Evolutionary conservation across 2,888 invertebrate species (phyloP).

Genomic region (Aphodius granarius): DNA sequence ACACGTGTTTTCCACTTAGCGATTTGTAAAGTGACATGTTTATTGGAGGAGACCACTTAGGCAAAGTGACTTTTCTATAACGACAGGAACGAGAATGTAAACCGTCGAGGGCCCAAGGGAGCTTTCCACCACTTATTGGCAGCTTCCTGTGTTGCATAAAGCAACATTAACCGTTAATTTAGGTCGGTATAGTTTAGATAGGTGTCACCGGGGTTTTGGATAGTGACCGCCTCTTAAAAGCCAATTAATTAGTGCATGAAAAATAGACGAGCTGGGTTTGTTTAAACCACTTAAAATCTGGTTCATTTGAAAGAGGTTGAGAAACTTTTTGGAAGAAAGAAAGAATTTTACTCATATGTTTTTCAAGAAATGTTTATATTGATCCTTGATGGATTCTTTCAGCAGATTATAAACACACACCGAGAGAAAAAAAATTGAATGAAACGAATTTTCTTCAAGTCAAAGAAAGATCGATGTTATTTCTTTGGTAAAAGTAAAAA

Average conservation of each 20-base stretch:
- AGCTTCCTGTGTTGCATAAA: conserved; percentile 6
- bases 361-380: too few relatives aligned
- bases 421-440: too few relatives aligned
- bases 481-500: too few relatives aligned
- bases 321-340: too few relatives aligned
- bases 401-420: too few relatives aligned
- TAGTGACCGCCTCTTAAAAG: neutral
- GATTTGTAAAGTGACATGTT: conserved; percentile 15
- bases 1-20: conserved; percentile 10
- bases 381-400: too few relatives aligned
- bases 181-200: neutral
- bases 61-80: conserved; percentile 14
- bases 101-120: neutral
- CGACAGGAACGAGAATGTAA: conserved; percentile 1
- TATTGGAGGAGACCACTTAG: conserved; percentile 14
- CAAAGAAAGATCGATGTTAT: too few relatives aligned
- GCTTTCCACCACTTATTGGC: neutral
- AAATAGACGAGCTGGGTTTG: too few relatives aligned
- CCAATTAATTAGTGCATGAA: neutral
- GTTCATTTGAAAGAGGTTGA: too few relatives aligned
- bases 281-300: too few relatives aligned
- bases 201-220: neutral
- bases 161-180: neutral
- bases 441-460: too few relatives aligned
- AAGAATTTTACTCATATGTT: too few relatives aligned